Evolutionary conservation across 2,888 invertebrate genomes (phyloP).

Genomic region (Platycheirus rosarum): DNA sequence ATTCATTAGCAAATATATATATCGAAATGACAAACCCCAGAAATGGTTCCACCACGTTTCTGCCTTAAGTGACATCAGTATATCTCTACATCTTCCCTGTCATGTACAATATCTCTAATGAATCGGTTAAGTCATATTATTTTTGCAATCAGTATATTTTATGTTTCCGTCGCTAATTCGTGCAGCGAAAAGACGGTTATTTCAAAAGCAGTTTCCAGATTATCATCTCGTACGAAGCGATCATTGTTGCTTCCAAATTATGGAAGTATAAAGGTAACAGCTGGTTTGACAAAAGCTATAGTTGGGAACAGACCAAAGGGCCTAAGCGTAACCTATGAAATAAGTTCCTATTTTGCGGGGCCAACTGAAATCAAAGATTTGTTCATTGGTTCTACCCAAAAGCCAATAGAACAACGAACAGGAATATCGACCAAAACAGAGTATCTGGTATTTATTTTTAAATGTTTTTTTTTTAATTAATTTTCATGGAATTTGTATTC

Average conservation of each 20-base stretch:
- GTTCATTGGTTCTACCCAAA: not conserved
- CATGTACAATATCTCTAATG: not conserved
- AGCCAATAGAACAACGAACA: not conserved
- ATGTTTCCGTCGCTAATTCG: not conserved
- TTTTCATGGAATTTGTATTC: no score
- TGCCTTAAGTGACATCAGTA: no score
- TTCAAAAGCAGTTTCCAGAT: not conserved
- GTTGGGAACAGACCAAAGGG: constrained; percentile 44
- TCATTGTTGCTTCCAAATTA: constrained; percentile 39
- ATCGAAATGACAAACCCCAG: no score
- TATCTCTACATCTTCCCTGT: no score
- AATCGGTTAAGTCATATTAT: not conserved
- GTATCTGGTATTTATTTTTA: no score
- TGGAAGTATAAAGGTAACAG: constrained; percentile 41
- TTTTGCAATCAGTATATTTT: not conserved
- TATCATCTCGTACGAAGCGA: constrained; percentile 16
- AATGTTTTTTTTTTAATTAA: no score
- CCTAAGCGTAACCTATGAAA: constrained; percentile 32
- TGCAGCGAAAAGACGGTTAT: not conserved
- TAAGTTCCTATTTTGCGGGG: constrained; percentile 38
- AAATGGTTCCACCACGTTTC: no score
- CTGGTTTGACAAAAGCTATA: constrained; percentile 17
- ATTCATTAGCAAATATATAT: no score
- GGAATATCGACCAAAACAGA: no score
- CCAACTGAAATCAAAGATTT: constrained; percentile 34